Evolutionary conservation across 1,140 invertebrate genomes (phyloP).

Genomic region (Hesperophylax magnus): DNA sequence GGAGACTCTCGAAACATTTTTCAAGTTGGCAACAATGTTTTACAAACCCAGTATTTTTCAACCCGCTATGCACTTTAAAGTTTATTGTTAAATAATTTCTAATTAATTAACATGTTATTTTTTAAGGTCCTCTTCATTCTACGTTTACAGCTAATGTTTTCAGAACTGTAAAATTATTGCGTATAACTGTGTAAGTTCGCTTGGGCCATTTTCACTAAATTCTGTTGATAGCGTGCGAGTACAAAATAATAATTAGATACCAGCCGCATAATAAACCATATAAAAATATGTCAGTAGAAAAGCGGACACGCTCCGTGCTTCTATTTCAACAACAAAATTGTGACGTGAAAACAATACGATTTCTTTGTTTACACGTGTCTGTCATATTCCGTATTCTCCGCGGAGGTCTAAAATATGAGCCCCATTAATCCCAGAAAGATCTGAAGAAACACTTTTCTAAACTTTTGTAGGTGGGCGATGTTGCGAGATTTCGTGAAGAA

Average conservation of each 20-base stretch:
- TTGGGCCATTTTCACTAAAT: slow-evolving; percentile 10
- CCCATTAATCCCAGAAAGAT: no score
- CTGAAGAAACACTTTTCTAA: no score
- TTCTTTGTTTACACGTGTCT: slow-evolving; percentile 14
- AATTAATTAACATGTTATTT: background rate
- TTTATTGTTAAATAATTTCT: no score
- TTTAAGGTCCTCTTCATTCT: background rate
- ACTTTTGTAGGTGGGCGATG: no score
- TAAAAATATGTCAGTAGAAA: slow-evolving; percentile 2
- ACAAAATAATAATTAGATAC: background rate
- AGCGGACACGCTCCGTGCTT: slow-evolving; percentile 15
- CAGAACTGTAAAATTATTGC: slow-evolving; percentile 1
- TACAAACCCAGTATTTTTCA: no score
- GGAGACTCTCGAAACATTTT: no score
- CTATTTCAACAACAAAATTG: slow-evolving; percentile 6
- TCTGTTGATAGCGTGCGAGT: background rate
- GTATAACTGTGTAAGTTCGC: background rate
- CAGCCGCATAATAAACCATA: background rate
- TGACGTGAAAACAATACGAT: background rate
- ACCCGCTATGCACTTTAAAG: no score
- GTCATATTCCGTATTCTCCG: background rate
- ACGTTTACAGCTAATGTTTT: background rate
- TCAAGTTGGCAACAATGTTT: no score
- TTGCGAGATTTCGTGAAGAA: no score
- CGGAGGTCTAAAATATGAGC: background rate